Evolutionary conservation across 1,140 invertebrate species (phyloP), one percentile per base, ranked within the genome.

Genomic region (Bactericera cockerelli): DNA sequence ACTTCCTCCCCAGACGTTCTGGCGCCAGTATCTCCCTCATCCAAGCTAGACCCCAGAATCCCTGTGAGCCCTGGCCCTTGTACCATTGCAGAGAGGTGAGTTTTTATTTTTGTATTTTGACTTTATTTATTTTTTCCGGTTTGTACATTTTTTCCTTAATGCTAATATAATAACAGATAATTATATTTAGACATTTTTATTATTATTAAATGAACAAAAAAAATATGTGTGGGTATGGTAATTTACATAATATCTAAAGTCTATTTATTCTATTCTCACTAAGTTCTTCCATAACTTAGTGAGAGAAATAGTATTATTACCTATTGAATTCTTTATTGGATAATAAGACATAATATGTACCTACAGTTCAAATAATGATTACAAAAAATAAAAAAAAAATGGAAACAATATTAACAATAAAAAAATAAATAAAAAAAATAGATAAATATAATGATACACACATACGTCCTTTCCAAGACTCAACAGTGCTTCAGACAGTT

Each of bases 1-100:
- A 88, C 85, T 67, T 88, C 86, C 67, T 89, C 87, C 68, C 86
- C 86, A 68, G 86, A 89, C 72, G 79, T 86, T 61, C 79, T 83
- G 69, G 83, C 83, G 71, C 66, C 67, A 16, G 61, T 57, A 10
- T 68, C 67, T 2, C 67, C 67, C 14, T 62, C 61, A 65, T 70
- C 72, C 53, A 76, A 74, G 68, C 72, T 75, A 49, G 76, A 76
- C 63, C 67, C 73, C 59, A 70, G 71, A 60, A 57, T 64, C 13
- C 67, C 70, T 2, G 64, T 68, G 22, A 68, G 68, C 61, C 67
- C 64, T 64, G 36, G 65, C 64, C 33, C 67, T 33, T 26, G 25
- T 22, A 22, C 42, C 19, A 49, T 22, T 19, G 19, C 42, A 6
- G 42, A 49, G 22, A 49, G 42, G 42, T 49, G 19, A 10, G n/a